Conservation (phyloP, 2,888 invertebrate species). For the Meghimatium bilineatum region DNA sequence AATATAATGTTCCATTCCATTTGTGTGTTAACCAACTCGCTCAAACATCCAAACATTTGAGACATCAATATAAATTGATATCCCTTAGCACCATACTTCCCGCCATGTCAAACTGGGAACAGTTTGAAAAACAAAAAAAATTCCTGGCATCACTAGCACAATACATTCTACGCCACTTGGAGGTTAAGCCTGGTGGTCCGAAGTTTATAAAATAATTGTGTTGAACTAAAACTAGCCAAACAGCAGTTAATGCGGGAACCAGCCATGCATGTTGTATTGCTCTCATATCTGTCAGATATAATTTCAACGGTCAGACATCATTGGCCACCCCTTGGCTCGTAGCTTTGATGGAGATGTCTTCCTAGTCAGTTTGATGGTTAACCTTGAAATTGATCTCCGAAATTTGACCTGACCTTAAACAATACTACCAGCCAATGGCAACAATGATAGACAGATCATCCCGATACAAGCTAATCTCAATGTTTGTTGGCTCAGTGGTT, state of each 20-base stretch:
- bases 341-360: constrained; percentile 20
- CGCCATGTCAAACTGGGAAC: too few species aligned
- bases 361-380: background rate
- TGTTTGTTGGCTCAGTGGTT: too few species aligned
- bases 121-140: background rate
- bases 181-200: background rate
- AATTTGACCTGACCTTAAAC: constrained; percentile 4
- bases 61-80: too few species aligned
- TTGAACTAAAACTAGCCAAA: background rate
- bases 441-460: background rate
- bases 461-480: too few species aligned
- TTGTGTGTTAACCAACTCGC: too few species aligned
- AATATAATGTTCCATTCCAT: too few species aligned
- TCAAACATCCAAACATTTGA: too few species aligned
- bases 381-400: constrained; percentile 12
- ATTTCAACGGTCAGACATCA: constrained; percentile 9
- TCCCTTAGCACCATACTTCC: too few species aligned
- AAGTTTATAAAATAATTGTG: background rate
- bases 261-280: background rate
- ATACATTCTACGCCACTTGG: background rate
- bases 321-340: constrained; percentile 3
- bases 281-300: background rate
- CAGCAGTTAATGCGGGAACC: background rate
- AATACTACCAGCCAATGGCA: too few species aligned
- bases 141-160: background rate